Conservation (phyloP, 2,888 invertebrate genomes). For the Mythimna pallens region DNA sequence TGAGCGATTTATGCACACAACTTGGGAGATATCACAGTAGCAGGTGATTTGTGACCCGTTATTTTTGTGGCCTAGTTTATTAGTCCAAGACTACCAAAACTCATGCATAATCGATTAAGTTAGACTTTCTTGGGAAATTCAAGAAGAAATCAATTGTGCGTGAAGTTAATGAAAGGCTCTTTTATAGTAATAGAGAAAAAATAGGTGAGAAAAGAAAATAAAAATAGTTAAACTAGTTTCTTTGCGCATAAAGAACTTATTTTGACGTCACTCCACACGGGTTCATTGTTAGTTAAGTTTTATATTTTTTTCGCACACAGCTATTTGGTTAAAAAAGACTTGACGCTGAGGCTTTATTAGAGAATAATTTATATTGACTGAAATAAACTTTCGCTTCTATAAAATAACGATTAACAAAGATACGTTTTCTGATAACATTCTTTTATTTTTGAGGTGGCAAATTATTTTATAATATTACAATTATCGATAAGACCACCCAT, state of each 20-base stretch:
- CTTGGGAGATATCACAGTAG: too few relatives aligned
- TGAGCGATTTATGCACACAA: too few relatives aligned
- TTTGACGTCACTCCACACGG: background rate
- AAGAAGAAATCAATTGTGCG: conserved; percentile 45
- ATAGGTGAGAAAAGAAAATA: background rate
- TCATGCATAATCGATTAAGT: conserved; percentile 61
- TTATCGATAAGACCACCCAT: too few relatives aligned
- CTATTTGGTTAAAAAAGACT: too few relatives aligned
- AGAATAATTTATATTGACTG: background rate
- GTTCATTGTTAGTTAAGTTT: background rate
- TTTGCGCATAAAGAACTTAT: background rate
- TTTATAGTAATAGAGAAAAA: conserved; percentile 12
- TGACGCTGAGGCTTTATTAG: too few relatives aligned
- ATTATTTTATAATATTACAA: too few relatives aligned
- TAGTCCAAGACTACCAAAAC: conserved; percentile 39
- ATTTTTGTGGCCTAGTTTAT: background rate
- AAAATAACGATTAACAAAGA: too few relatives aligned
- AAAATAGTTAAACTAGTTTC: conserved; percentile 7
- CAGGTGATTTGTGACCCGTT: too few relatives aligned
- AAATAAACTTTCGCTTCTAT: too few relatives aligned
- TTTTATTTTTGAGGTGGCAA: too few relatives aligned
- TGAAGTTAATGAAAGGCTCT: conserved; percentile 50
- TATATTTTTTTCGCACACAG: too few relatives aligned
- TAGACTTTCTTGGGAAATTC: conserved; percentile 51
- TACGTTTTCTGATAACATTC: too few relatives aligned